phyloP scores from a whole-genome alignment of 2,888 invertebrate genomes.

The Eupithecia tripunctaria region DNA sequence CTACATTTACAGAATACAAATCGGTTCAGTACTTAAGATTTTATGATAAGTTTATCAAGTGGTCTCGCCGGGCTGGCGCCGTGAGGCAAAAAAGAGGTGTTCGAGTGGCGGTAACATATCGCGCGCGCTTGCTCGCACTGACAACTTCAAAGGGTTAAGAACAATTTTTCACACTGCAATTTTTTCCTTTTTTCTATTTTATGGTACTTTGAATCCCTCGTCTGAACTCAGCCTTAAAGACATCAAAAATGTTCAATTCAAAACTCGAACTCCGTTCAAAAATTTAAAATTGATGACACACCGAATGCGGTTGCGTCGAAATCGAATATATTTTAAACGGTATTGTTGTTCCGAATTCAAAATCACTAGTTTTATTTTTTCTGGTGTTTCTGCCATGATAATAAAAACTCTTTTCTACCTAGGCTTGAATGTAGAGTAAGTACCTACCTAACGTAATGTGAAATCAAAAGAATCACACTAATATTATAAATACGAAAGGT shows the following conservation, averaged over 20 bases:
- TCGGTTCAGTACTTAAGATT: too few relatives aligned
- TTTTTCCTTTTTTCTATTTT: too few relatives aligned
- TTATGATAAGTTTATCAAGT: too few relatives aligned
- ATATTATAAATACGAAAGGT: too few relatives aligned
- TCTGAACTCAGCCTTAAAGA: not conserved
- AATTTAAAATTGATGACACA: slow-evolving; percentile 51
- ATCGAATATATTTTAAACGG: slow-evolving; percentile 51
- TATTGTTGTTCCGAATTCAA: slow-evolving; percentile 37
- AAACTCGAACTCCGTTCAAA: slow-evolving; percentile 33
- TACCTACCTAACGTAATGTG: not conserved
- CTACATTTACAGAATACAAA: too few relatives aligned
- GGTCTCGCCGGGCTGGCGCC: too few relatives aligned
- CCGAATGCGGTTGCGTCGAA: slow-evolving; percentile 35
- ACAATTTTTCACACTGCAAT: too few relatives aligned
- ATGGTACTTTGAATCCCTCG: not conserved
- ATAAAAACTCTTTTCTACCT: not conserved
- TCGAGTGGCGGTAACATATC: too few relatives aligned
- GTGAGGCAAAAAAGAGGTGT: too few relatives aligned
- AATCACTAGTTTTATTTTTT: slow-evolving; percentile 8
- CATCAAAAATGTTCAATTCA: slow-evolving; percentile 15
- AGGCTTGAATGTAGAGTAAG: not conserved
- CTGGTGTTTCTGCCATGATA: slow-evolving; percentile 4
- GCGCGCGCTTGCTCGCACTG: too few relatives aligned
- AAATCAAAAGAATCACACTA: too few relatives aligned
- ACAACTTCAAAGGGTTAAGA: too few relatives aligned